Percentiles rank a stretch among this genome's conserved stretches.
Conservation (phyloP, 2,113 vertebrate species). For the Urocolius indicus region DNA sequence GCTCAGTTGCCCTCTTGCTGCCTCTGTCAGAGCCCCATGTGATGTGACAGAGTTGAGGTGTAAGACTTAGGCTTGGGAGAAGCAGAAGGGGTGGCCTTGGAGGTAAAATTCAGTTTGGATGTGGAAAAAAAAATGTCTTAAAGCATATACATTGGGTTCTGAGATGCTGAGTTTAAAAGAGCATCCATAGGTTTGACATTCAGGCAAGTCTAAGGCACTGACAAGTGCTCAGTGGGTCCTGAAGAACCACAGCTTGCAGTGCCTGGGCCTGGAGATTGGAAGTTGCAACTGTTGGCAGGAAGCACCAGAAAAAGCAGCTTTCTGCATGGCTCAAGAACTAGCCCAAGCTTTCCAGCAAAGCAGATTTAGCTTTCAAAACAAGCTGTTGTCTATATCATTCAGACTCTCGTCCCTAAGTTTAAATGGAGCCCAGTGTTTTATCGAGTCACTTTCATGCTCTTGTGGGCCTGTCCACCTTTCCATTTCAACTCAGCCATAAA, state of each 20-base stretch:
- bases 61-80: not conserved
- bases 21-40: not conserved
- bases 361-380: not conserved
- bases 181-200: not conserved
- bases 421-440: not conserved
- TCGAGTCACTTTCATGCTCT: conserved; percentile 27
- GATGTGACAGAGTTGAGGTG: not conserved
- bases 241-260: not conserved
- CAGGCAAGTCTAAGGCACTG: not conserved
- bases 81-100: not conserved
- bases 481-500: conserved; percentile 31
- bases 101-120: not conserved
- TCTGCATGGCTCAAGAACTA: not conserved
- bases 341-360: not conserved
- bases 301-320: not conserved
- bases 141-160: not conserved
- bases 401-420: not conserved
- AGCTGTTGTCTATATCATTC: not conserved
- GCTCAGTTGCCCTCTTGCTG: not conserved
- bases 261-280: not conserved
- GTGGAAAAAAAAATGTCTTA: not conserved
- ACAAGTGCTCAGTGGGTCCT: not conserved
- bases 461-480: not conserved
- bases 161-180: not conserved
- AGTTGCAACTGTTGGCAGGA: not conserved